phyloP scores from a whole-genome alignment of 2,113 vertebrate species.

The Rostratula benghalensis region DNA sequence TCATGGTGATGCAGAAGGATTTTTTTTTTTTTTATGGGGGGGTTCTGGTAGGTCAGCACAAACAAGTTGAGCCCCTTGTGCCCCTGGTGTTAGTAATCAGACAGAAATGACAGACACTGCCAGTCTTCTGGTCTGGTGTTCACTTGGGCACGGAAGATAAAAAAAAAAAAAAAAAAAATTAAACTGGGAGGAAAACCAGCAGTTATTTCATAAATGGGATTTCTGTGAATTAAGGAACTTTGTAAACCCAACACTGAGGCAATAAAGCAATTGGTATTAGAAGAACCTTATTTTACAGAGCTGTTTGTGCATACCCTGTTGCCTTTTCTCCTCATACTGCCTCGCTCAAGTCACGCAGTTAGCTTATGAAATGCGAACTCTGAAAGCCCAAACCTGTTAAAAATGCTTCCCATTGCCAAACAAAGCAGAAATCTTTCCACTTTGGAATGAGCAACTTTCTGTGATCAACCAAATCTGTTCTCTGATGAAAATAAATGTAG shows the following conservation, averaged over 20 bases:
- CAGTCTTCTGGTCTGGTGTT: slow-evolving; percentile 6
- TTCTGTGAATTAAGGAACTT: slow-evolving; percentile 17
- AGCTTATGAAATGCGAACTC: slow-evolving; percentile 37
- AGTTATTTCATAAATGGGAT: background rate
- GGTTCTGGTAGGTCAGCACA: background rate
- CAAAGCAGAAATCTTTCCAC: slow-evolving; percentile 50
- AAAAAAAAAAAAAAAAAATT: background rate
- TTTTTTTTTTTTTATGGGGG: slow-evolving; percentile 1
- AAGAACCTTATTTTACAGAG: background rate
- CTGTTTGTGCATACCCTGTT: background rate
- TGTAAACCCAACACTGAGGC: background rate
- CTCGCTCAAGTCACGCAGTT: background rate
- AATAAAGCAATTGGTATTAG: background rate
- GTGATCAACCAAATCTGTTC: slow-evolving; percentile 34
- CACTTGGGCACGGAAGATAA: background rate
- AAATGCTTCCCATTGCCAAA: slow-evolving; percentile 34
- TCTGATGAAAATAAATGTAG: slow-evolving; percentile 40
- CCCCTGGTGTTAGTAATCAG: background rate
- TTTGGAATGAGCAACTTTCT: slow-evolving; percentile 10
- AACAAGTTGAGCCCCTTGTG: slow-evolving; percentile 4
- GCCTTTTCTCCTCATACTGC: background rate
- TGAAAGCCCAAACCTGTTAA: slow-evolving; percentile 44
- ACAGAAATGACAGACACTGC: background rate
- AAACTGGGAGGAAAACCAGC: background rate
- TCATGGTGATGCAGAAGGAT: background rate